Evolutionary conservation across 2,113 vertebrate genomes (phyloP).

Genomic region (Montifringilla adamsi): DNA sequence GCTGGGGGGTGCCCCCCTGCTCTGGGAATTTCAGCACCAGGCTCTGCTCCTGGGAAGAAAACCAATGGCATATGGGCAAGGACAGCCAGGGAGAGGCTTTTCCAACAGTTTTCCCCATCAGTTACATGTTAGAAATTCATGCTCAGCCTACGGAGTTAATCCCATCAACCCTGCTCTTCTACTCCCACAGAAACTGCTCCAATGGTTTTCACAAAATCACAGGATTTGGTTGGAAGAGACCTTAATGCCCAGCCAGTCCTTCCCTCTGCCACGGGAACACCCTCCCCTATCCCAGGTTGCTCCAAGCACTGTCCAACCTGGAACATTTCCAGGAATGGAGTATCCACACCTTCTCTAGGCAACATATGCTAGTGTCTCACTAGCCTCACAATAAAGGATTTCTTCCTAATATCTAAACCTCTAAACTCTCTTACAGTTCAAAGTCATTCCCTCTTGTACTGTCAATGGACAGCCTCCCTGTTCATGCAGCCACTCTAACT

Average conservation of each 20-base stretch:
- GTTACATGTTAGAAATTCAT: neutral
- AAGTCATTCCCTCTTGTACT: neutral
- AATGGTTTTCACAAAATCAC: neutral
- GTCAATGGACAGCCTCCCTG: neutral
- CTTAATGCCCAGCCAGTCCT: neutral
- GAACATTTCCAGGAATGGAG: neutral
- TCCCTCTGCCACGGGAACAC: neutral
- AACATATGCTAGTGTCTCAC: neutral
- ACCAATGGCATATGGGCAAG: neutral
- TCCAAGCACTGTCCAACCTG: neutral
- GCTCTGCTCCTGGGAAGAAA: conserved; percentile 81
- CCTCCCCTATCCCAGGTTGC: neutral
- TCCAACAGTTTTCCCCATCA: neutral
- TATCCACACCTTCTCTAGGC: neutral
- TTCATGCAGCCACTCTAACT: neutral
- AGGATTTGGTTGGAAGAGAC: neutral
- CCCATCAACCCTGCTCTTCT: neutral
- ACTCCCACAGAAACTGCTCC: neutral
- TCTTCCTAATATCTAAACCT: neutral
- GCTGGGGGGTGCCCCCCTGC: conserved; percentile 76
- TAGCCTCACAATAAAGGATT: neutral
- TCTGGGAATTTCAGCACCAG: conserved; percentile 84
- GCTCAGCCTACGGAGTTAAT: neutral
- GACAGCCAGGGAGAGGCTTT: neutral
- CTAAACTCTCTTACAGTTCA: neutral